These are phyloP conservation scores for Ophion ventricosus DNA, from an alignment of 2,888 invertebrate genomes.

Conservation along the genomic window DNA sequence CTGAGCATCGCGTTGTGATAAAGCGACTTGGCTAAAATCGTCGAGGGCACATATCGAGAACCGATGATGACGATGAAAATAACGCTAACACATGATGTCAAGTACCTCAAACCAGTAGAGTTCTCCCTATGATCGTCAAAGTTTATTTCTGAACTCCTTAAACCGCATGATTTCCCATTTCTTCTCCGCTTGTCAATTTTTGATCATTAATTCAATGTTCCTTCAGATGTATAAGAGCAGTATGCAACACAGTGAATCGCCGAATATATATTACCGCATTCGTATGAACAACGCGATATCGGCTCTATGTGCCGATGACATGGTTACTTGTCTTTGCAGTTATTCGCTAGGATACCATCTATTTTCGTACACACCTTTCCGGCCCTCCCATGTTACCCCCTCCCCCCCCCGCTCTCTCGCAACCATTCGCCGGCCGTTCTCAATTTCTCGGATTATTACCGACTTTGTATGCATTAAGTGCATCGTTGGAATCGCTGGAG, in stretches of 20 bases:
- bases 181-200: no score
- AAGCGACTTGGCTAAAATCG: slow-evolving; percentile 36
- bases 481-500: slow-evolving; percentile 52
- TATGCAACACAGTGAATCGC: no score
- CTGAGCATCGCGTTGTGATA: slow-evolving; percentile 35
- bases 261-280: no score
- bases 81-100: background rate
- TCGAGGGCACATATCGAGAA: slow-evolving; percentile 21
- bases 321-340: slow-evolving; percentile 41
- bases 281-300: no score
- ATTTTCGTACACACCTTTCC: slow-evolving; percentile 21
- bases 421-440: slow-evolving; percentile 7
- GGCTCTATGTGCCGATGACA: slow-evolving; percentile 9
- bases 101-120: background rate
- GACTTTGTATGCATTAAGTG: slow-evolving; percentile 65
- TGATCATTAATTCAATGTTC: no score
- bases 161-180: no score
- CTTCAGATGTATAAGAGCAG: no score
- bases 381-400: slow-evolving; percentile 54
- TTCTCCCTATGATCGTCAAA: no score
- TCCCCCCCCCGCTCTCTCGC: slow-evolving; percentile 17
- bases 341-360: slow-evolving; percentile 38
- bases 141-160: no score
- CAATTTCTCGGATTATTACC: slow-evolving; percentile 65
- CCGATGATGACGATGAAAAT: slow-evolving; percentile 5